Percentiles rank a stretch among this genome's conserved stretches.
Conservation (phyloP, 2,888 invertebrate genomes). For the Coronaproctus castanopsis region DNA sequence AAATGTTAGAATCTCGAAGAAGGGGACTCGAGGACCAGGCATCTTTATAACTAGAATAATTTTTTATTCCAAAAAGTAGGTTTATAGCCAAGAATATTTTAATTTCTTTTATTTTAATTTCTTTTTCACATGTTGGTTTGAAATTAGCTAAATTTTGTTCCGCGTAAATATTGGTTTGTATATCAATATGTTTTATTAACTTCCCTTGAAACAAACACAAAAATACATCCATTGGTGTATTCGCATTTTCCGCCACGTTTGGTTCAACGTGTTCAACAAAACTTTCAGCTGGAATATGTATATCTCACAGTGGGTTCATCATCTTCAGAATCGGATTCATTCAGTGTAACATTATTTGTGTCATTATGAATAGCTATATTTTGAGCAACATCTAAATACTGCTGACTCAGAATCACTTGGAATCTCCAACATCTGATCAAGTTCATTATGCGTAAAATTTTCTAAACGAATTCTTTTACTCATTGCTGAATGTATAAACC, state of each 20-base stretch:
- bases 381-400: no score
- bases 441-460: no score
- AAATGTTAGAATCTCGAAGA: background rate
- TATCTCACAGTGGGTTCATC: background rate
- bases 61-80: background rate
- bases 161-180: background rate
- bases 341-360: background rate
- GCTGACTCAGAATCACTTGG: no score
- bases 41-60: background rate
- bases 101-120: background rate
- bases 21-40: background rate
- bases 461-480: no score
- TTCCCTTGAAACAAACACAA: background rate
- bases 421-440: no score
- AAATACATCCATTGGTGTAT: background rate
- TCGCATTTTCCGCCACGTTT: background rate
- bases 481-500: no score
- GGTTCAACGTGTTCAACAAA: background rate
- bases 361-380: no score
- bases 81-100: background rate
- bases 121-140: background rate
- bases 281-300: background rate
- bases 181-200: background rate
- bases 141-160: background rate
- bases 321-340: background rate